These are phyloP conservation scores for Tribolium castaneum DNA, from an alignment of 1,140 invertebrate genomes.

Conservation along the genomic window DNA sequence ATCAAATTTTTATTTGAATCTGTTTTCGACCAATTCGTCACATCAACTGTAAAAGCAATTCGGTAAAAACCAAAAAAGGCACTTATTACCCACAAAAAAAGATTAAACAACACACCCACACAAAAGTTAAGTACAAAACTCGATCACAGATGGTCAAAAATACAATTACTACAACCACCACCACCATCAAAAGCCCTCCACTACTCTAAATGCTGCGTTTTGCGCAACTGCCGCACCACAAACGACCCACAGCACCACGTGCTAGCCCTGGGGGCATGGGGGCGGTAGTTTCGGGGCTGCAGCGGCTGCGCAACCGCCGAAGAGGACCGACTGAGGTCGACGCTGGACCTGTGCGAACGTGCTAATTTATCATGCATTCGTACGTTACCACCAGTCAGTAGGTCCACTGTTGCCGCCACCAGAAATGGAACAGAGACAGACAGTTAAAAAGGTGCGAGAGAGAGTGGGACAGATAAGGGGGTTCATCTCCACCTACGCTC, in stretches of 20 bases:
- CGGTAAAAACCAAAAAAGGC: background rate
- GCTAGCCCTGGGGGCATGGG: constrained; percentile 68
- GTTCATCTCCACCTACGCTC: constrained; percentile 64
- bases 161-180: background rate
- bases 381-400: constrained; percentile 73
- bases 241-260: constrained; percentile 74
- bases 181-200: constrained; percentile 8
- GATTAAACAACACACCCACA: constrained; percentile 11
- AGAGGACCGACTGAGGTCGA: constrained; percentile 58
- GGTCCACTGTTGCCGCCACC: constrained; percentile 66
- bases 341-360: constrained; percentile 66
- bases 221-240: constrained; percentile 69
- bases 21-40: constrained; percentile 46
- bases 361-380: constrained; percentile 72
- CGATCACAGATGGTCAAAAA: constrained; percentile 12
- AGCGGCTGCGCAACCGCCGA: constrained; percentile 63
- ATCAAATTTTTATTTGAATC: constrained; percentile 49
- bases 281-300: constrained; percentile 60
- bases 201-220: constrained; percentile 72
- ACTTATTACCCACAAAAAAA: background rate
- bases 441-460: constrained; percentile 30
- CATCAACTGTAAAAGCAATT: constrained; percentile 52
- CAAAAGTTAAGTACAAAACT: constrained; percentile 1
- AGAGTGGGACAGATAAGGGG: constrained; percentile 4
- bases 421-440: constrained; percentile 16